Evolutionary conservation across 2,888 invertebrate species (phyloP).

Genomic region (Aricia artaxerxes): DNA sequence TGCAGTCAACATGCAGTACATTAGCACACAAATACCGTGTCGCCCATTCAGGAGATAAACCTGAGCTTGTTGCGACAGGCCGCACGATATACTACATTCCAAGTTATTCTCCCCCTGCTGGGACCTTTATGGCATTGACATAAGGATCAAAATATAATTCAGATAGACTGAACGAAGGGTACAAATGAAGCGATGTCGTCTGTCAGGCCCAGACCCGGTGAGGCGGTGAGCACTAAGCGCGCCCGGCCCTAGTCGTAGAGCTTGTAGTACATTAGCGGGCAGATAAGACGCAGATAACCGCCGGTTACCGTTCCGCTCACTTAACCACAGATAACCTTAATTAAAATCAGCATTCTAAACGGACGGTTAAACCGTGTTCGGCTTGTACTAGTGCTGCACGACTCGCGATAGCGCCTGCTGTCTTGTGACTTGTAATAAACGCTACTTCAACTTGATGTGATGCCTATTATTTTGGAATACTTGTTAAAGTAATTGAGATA

Average conservation of each 20-base stretch:
- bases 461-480: not conserved
- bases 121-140: not conserved
- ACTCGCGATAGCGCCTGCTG: not conserved
- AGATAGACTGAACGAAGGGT: not conserved
- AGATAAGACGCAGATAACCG: conserved; percentile 37
- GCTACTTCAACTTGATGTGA: not conserved
- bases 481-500: not conserved
- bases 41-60: not conserved
- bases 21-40: not conserved
- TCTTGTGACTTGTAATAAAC: not conserved
- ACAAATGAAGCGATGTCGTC: conserved; percentile 23
- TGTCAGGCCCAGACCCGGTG: not conserved
- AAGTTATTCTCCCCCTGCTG: not conserved
- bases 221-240: not conserved
- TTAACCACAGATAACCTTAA: conserved; percentile 37
- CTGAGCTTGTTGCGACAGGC: not conserved
- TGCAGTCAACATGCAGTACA: not conserved
- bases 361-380: conserved; percentile 8
- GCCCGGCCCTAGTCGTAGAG: conserved; percentile 2
- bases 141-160: not conserved
- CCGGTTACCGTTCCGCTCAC: conserved; percentile 37
- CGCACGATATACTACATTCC: not conserved
- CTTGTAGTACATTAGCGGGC: conserved; percentile 11
- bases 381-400: not conserved
- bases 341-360: conserved; percentile 39